Evolutionary conservation across 1,140 invertebrate species (phyloP), one percentile per base, ranked within the genome.

Genomic region (Telenomus remus): DNA sequence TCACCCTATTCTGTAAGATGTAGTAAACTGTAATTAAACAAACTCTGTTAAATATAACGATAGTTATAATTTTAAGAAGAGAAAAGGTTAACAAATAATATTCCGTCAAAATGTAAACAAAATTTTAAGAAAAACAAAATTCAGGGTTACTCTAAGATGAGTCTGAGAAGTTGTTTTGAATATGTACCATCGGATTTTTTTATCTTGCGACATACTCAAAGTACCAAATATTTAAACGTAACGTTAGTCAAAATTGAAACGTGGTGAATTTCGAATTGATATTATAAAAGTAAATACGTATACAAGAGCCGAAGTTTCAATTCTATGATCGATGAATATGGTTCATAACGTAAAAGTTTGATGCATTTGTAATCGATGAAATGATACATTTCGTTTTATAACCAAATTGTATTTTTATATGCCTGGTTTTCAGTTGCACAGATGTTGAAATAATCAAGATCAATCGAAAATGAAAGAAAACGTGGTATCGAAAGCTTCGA

Each of bases 191-290:
- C 7, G 12, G 43, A 44, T 13, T 46, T 47, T n/a, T 34, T n/a
- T 14, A 14, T 48, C 19, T 63, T 65, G 46, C 14, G n/a, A 15
- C 27, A 65, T 34, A 8, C 50, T 50, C 47, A 6, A 66, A 56
- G 11, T 59, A 59, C 47, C 55, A 53, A 68, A 59, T 68, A 68
- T 53, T 3, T 68, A 59, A 68, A 59, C 55, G 13, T 59, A 68
- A 57, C 33, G 10, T 19, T 48, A 43, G 43, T 15, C 4, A 51
- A 57, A 57, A 54, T 53, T 44, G 27, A 57, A 59, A 6, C 1
- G 48, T 55, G 54, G 57, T 55, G 43, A 68, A 53, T 54, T 68
- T 59, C 64, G 54, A 68, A 68, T 57, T 68, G 57, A 57, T 46
- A 68, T 51, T 47, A 19, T 46, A 57, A 51, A 68, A 14, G 56